Evolutionary conservation across 1,140 invertebrate genomes (phyloP), one percentile per base, ranked within the genome.

Genomic region (Sminthurides bifidus): DNA sequence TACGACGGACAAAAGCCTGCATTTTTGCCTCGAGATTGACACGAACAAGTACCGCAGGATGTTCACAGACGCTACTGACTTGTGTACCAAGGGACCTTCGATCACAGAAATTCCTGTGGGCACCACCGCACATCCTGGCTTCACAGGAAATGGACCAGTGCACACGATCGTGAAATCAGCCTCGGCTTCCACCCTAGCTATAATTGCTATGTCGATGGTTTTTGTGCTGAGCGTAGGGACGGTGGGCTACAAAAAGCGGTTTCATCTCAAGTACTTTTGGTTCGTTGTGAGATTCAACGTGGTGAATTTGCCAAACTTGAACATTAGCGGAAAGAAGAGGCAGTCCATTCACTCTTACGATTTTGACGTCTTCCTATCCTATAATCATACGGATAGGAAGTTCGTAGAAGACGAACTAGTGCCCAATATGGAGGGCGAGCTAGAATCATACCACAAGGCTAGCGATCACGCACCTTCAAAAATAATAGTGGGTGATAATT

Each of bases 341-440:
- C 10, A 24, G 15, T 10, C n/a, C 27, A 41, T 19, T 17, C 21
- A 5, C 4, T n/a, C 5, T 17, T 68, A 63, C 52, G 69, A 73
- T 23, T 80, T 79, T 59, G 79, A 81, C 50, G 75, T 79, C 0
- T 81, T 81, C 55, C 76, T 80, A 1, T 79, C 77, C 2, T 81
- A 80, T 56, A 78, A 76, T 61, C 75, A 81, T 31, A 73, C 75
- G 24, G 77, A 81, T 65, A 67, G 77, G 0, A 59, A 67, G 0
- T 80, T 79, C 77, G 74, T 81, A 1, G 57, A 80, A 19, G 75
- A 80, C 48, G 68, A 78, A 23, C 66, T 80, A 0, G 59, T 81
- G 24, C 77, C 77, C 0, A 75, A 79, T 57, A 69, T 80, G 3
- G 79, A 81, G 63, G 68, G 57, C 12, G 19, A 35, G 33, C n/a